phyloP scores from a whole-genome alignment of 2,888 invertebrate species.

The Drosophila percnosoma region DNA sequence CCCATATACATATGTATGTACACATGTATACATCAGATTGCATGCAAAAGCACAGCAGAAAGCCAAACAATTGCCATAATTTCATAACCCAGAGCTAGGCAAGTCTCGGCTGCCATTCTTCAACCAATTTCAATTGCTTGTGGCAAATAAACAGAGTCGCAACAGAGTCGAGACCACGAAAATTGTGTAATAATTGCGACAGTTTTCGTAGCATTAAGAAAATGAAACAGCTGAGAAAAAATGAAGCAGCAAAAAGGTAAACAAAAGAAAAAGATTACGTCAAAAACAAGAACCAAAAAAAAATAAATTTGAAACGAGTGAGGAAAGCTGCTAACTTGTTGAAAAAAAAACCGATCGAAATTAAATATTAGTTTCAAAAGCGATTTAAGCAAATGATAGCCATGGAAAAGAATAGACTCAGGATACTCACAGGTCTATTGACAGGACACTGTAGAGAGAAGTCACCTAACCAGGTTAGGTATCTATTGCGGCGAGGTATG shows the following conservation, averaged over 20 bases:
- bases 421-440: no score
- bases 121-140: conserved; percentile 60
- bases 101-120: conserved; percentile 65
- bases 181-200: conserved; percentile 75
- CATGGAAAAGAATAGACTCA: no score
- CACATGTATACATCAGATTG: conserved; percentile 22
- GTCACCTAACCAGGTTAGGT: no score
- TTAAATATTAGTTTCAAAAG: neutral
- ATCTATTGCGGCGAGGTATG: no score
- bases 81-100: conserved; percentile 65
- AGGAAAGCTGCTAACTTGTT: neutral
- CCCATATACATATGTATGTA: conserved; percentile 24
- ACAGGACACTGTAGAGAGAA: no score
- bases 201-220: conserved; percentile 53
- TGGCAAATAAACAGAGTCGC: conserved; percentile 39
- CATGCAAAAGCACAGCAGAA: conserved; percentile 40
- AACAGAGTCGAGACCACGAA: conserved; percentile 36
- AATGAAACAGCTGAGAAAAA: conserved; percentile 9
- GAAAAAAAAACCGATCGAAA: neutral
- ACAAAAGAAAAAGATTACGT: conserved; percentile 28
- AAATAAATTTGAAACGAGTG: neutral
- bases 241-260: conserved; percentile 18
- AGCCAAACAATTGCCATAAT: conserved; percentile 69
- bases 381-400: no score
- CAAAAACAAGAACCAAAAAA: conserved; percentile 23